Conservation (phyloP, 2,113 vertebrate genomes). For the Melierax canorus region DNA sequence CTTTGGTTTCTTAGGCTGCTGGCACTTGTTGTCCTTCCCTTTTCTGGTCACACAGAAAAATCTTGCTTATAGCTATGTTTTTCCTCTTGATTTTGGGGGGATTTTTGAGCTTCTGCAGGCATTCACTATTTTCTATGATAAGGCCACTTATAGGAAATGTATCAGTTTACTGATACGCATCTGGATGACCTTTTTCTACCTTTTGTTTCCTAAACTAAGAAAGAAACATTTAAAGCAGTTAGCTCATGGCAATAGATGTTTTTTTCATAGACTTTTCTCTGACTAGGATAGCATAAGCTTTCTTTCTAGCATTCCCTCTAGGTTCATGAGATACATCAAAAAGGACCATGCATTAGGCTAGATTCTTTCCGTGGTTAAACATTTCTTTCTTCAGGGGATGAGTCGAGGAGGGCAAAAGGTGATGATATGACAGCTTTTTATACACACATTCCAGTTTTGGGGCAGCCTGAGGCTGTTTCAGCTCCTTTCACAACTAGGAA, state of each 20-base stretch:
- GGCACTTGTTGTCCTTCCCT: neutral
- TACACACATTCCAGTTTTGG: neutral
- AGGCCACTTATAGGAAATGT: neutral
- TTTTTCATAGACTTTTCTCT: neutral
- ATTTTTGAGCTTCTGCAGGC: neutral
- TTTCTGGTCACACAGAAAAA: neutral
- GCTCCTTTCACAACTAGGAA: neutral
- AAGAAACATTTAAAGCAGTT: neutral
- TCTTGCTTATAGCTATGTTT: neutral
- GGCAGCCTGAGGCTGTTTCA: conserved; percentile 29
- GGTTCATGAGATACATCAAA: neutral
- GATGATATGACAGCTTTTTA: neutral
- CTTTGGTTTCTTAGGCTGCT: neutral
- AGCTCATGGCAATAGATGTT: neutral
- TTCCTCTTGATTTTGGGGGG: neutral
- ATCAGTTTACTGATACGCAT: neutral
- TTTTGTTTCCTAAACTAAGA: neutral
- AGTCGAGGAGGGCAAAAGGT: neutral
- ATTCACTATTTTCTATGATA: neutral
- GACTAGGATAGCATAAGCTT: neutral
- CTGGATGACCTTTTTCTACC: neutral
- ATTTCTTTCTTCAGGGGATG: conserved; percentile 18
- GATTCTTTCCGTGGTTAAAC: conserved; percentile 19
- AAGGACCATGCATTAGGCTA: neutral
- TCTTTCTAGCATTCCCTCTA: neutral